Conservation (phyloP, 2,888 invertebrate genomes). For the Platycheirus rosarum region DNA sequence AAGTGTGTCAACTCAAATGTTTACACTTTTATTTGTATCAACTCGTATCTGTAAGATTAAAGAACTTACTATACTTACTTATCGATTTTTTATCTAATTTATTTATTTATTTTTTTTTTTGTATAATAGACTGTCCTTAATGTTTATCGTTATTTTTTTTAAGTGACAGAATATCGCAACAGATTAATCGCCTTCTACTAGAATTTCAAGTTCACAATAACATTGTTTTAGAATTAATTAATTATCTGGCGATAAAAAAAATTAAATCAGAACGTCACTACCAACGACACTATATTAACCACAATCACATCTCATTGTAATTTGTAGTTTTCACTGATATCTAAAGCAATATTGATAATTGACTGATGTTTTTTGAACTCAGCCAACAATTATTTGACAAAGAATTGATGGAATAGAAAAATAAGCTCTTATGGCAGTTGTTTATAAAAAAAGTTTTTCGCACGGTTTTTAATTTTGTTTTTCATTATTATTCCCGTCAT, state of each 20-base stretch:
- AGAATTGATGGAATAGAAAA: too few relatives aligned
- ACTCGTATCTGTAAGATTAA: not conserved
- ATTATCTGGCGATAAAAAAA: not conserved
- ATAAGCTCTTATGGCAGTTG: too few relatives aligned
- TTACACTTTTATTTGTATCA: not conserved
- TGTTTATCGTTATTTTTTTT: not conserved
- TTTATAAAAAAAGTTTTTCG: too few relatives aligned
- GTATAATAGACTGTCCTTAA: not conserved
- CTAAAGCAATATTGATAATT: constrained; percentile 1
- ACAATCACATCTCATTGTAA: not conserved
- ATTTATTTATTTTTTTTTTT: constrained; percentile 1
- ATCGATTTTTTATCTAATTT: constrained; percentile 5
- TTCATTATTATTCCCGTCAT: too few relatives aligned
- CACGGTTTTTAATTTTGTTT: too few relatives aligned
- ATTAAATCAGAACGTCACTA: not conserved
- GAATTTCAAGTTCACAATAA: constrained; percentile 11
- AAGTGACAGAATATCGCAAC: not conserved
- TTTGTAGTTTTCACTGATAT: not conserved
- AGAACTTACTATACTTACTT: not conserved
- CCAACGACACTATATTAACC: not conserved
- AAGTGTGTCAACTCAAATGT: constrained; percentile 20
- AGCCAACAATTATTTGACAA: not conserved
- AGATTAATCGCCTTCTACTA: not conserved
- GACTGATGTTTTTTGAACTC: not conserved
- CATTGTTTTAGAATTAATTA: not conserved